These are phyloP conservation scores for Origma solitaria DNA, from an alignment of 2,113 vertebrate genomes.

Conservation along the genomic window DNA sequence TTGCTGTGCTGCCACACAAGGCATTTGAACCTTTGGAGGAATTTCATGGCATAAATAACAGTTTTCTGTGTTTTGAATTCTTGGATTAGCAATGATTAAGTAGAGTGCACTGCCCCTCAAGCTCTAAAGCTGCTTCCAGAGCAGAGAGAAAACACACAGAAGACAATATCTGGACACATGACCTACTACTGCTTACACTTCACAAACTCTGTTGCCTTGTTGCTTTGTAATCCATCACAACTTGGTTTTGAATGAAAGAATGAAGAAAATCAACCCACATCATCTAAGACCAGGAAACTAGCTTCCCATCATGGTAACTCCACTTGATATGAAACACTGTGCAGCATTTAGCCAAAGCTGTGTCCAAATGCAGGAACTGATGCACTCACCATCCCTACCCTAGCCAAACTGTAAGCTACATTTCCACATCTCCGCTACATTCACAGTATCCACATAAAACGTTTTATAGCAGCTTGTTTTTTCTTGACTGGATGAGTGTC, in stretches of 20 bases:
- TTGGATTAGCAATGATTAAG: not conserved
- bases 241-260: not conserved
- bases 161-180: not conserved
- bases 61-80: not conserved
- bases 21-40: slow-evolving; percentile 7
- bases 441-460: not conserved
- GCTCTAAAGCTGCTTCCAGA: not conserved
- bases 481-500: not conserved
- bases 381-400: not conserved
- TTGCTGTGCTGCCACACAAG: not conserved
- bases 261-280: not conserved
- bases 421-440: not conserved
- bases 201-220: not conserved
- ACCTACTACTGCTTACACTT: not conserved
- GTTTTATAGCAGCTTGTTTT: not conserved
- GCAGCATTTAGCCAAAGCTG: not conserved
- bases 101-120: not conserved
- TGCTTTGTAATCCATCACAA: not conserved
- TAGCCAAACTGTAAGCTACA: not conserved
- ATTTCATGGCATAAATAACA: slow-evolving; percentile 9
- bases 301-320: not conserved
- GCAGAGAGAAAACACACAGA: not conserved
- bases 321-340: not conserved
- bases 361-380: not conserved
- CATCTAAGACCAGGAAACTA: not conserved